Conservation (phyloP, 2,113 vertebrate species). For the Chaetorhynchus papuensis region DNA sequence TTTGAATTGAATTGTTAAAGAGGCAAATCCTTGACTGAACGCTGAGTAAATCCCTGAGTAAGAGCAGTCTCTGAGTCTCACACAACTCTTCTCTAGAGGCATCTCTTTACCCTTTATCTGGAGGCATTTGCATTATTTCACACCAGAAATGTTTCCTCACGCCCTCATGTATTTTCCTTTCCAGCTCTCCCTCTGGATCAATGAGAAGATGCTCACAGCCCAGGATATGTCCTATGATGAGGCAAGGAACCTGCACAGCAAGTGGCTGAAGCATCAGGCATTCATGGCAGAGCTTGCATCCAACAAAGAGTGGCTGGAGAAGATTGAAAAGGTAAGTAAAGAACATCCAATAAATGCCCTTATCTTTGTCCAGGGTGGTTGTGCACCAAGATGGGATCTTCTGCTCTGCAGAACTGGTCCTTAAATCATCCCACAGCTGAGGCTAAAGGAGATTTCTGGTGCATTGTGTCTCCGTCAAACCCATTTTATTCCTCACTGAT, state of each 20-base stretch:
- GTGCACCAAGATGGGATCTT: background rate
- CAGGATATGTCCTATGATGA: slow-evolving; percentile 99
- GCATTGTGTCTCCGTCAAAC: background rate
- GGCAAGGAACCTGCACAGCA: slow-evolving; percentile 96
- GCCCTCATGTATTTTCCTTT: background rate
- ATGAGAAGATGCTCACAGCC: slow-evolving; percentile 98
- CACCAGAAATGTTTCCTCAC: background rate
- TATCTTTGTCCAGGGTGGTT: background rate
- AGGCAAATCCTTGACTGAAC: background rate
- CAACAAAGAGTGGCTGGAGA: slow-evolving; percentile 99
- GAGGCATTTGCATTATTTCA: background rate
- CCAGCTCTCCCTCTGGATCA: slow-evolving; percentile 96
- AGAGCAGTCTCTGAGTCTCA: background rate
- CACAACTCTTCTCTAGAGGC: background rate
- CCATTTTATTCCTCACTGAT: background rate
- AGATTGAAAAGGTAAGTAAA: slow-evolving; percentile 88
- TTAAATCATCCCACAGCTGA: background rate
- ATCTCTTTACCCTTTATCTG: background rate
- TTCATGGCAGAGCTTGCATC: slow-evolving; percentile 97
- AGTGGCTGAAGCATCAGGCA: slow-evolving; percentile 95
- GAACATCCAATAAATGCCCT: background rate
- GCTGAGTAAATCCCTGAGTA: background rate
- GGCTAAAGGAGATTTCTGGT: background rate
- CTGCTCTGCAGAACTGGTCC: background rate
- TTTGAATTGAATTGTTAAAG: background rate